Base-by-base conservation (phyloP, 1,140 invertebrate species). In the Meloidogyne exigua region DNA sequence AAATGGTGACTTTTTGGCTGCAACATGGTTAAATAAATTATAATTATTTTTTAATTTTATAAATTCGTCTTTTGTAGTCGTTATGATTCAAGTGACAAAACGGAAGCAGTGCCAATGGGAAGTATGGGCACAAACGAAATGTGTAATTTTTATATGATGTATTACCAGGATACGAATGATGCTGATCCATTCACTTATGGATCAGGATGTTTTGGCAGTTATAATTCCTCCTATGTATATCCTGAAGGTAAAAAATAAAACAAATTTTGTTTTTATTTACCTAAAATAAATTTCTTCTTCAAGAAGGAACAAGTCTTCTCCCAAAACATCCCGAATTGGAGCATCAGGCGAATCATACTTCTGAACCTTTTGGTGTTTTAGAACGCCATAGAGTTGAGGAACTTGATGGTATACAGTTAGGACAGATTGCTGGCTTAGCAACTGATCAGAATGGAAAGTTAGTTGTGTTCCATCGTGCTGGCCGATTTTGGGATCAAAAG, bases 391-490 rank as follows among this genome's bases (percentile, higher is more conserved):
- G 64, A 57, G 36, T 85, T 32, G 68, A 68, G 11, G 66, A 72
- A 67, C 49, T 87, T 11, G 86, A 80, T 28, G 75, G 72, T 13
- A 25, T 77, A 23, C 76, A 74, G 32, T 72, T 87, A 7, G 85
- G 85, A 21, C 85, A 87, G 72, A 73, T 87, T 26, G 75, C 85
- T 11, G 86, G 86, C 15, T 65, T 87, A 23, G 67, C 85, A 18
- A 81, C 83, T 66, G 85, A 88, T 63, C 13, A 25, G 18, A 71
- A 75, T 2, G 81, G 89, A 70, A 93, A 92, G 15, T 95, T 23
- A 91, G 92, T 39, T 28, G 90, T 96, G 23, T 95, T 97, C 84
- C 94, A 96, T 88, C 90, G 95, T 82, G 93, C 91, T 5, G 87
- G 90, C 72, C 89, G 92, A 79, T 85, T 91, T 2, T 97, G 94